Evolutionary conservation across 2,113 vertebrate species (phyloP), one percentile per base, ranked within the genome.

Genomic region (Phaethornis superciliosus): DNA sequence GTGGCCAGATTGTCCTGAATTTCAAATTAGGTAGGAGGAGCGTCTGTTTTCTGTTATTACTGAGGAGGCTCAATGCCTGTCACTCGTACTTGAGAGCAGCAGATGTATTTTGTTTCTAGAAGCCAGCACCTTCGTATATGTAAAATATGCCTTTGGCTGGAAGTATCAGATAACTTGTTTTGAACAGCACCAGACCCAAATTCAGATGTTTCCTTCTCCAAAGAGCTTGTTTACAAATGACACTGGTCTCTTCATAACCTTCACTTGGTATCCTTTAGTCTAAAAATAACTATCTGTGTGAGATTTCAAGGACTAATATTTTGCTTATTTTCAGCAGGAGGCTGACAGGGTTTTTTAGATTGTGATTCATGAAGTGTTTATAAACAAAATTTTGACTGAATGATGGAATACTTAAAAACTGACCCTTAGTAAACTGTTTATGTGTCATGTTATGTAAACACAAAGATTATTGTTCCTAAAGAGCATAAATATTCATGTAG

Each of bases 251-350:
- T 14, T 89, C 44, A 3, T 88, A 94, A 71, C 82, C 85, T 94
- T 95, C 64, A 64, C 52, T 88, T 58, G 26, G 40, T 58, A 59
- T 81, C 33, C 64, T 75, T 64, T 49, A 44, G 65, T 91, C 82
- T 91, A 94, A 97, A 94, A 94, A 90, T 88, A 91, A 26, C 26
- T 72, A 33, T 42, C 83, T 63, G 22, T 81, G 60, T 35, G 44
- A 77, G 52, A 54, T 74, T 67, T 91, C 68, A 88, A 88, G 80
- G 82, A 67, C 76, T 70, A 40, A 20, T 24, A 17, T 75, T 85
- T 82, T 28, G 21, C 51, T 85, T 76, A 21, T 91, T 95, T 95
- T 75, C 49, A 76, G 27, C 23, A 68, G 59, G 68, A 86, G 47
- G 4, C 23, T 2, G 4, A 35, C 51, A 47, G 52, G 10, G 21